Evolutionary conservation across 2,888 invertebrate genomes (phyloP), one percentile per base, ranked within the genome.

Genomic region (Eristalis tenax): DNA sequence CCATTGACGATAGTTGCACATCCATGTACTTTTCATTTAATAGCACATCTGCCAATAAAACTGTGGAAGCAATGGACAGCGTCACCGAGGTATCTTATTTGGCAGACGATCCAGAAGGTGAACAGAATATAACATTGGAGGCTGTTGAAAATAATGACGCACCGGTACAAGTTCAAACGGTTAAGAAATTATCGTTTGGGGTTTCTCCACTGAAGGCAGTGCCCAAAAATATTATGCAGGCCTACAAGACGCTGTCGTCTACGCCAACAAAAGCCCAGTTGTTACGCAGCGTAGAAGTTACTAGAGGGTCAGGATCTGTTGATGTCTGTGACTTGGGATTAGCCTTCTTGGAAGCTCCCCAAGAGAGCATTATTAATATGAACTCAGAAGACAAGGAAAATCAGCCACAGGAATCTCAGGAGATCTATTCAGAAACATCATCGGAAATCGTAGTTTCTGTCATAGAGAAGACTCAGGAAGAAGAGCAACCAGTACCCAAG

Each of bases 191-290:
- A 23, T 69, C 85, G 4, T 69, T 77, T 43, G 50, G 26, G 0
- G 26, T 28, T 2, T 81, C 85, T 0, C 73, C 85, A 0, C 6
- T 38, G 13, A 85, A 77, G 56, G 38, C 68, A 1, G 26, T 77
- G 40, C 77, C 85, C 4, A 81, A 80, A 56, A 91, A 91, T 59
- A 88, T 92, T 3, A 59, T 92, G 0, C 90, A 88, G 13, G 89
- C 90, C 38, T 91, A 90, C 88, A 91, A 91, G 6, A 90, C 90
- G 0, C 69, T 91, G 6, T 89, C 91, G 66, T 92, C 92, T 3
- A 92, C 92, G 0, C 92, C 92, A 0, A 90, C 92, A 0, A 91
- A 89, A 73, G 90, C 89, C 1, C 89, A 90, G 13, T 50, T 90
- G 1, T n/a, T 89, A n/a, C 89, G 89, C 18, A 88, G 88, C 15